phyloP scores from a whole-genome alignment of 1,140 invertebrate species.

The Hycleus phaleratus region DNA sequence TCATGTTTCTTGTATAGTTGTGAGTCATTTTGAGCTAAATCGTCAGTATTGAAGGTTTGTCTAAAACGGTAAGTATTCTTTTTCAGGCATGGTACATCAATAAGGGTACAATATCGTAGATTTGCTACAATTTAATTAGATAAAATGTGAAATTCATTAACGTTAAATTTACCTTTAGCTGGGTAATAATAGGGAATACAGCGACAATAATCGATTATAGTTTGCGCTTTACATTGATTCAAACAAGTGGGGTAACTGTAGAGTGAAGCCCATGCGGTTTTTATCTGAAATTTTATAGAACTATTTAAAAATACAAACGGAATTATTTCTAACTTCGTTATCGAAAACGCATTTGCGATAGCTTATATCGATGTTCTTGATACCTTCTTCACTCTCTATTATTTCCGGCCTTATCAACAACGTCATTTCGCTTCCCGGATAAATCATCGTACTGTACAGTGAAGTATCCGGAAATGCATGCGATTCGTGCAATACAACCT shows the following conservation, averaged over 20 bases:
- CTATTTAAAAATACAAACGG: background rate
- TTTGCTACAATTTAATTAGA: conserved; percentile 7
- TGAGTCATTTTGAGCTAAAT: too few species aligned
- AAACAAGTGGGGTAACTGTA: conserved; percentile 18
- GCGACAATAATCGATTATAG: conserved; percentile 4
- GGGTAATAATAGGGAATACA: conserved; percentile 18
- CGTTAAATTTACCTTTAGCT: background rate
- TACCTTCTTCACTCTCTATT: conserved; percentile 1
- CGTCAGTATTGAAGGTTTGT: too few species aligned
- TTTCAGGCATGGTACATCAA: conserved; percentile 12
- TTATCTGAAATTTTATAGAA: conserved; percentile 9
- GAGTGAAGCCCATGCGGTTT: conserved; percentile 2
- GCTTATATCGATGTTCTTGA: conserved; percentile 1
- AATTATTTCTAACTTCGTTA: conserved; percentile 9
- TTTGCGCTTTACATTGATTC: conserved; percentile 9
- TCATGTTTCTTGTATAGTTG: background rate
- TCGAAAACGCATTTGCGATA: conserved; percentile 12
- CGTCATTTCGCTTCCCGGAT: conserved; percentile 3
- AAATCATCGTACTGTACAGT: conserved; percentile 6
- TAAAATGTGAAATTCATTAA: background rate
- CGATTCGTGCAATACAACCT: conserved; percentile 14
- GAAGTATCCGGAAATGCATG: conserved; percentile 13
- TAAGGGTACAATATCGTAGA: conserved; percentile 10
- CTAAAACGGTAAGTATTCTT: background rate
- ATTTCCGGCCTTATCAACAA: conserved; percentile 12